Percentiles rank a stretch among this genome's conserved stretches.
Evolutionary conservation across 2,797 vertebrate species (phyloP).

Genomic region (Cyclopterus lumpus): DNA sequence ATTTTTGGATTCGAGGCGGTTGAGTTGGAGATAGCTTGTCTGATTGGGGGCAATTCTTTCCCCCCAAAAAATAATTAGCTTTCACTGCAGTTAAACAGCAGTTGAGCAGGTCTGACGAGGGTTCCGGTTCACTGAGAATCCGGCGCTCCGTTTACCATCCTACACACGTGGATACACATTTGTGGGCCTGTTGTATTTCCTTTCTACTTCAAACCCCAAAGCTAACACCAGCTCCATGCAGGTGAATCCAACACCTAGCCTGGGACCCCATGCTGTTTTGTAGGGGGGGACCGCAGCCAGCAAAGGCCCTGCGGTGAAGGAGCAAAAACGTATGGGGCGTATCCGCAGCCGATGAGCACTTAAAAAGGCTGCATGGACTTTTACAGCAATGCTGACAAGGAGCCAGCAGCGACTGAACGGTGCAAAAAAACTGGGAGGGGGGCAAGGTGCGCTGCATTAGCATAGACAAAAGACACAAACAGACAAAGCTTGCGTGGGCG

Average conservation of each 20-base stretch:
- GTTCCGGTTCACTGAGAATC: background rate
- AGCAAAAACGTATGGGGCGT: slow-evolving; percentile 12
- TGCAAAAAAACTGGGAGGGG: background rate
- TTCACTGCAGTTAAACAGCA: slow-evolving; percentile 19
- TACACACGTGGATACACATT: slow-evolving; percentile 10
- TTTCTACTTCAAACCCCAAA: slow-evolving; percentile 32
- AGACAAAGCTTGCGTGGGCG: slow-evolving; percentile 22
- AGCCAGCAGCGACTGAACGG: slow-evolving; percentile 43
- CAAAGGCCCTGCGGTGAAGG: slow-evolving; percentile 40
- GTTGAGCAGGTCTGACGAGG: background rate
- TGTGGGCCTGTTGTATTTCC: slow-evolving; percentile 30
- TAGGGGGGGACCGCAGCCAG: slow-evolving; percentile 24
- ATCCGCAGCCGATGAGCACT: slow-evolving; percentile 28
- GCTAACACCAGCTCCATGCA: slow-evolving; percentile 40
- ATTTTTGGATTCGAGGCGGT: slow-evolving; percentile 3
- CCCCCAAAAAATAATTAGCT: background rate
- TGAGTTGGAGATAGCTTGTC: background rate
- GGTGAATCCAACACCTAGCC: slow-evolving; percentile 38
- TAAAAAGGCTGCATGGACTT: slow-evolving; percentile 36
- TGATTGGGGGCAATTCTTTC: background rate
- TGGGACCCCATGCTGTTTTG: slow-evolving; percentile 44
- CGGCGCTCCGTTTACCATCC: slow-evolving; percentile 6
- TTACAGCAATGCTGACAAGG: slow-evolving; percentile 57
- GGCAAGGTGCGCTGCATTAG: slow-evolving; percentile 23
- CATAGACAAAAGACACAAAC: slow-evolving; percentile 42